These are phyloP conservation scores for Clarias platycephalus DNA, from an alignment of 2,797 vertebrate species.

Conservation along the genomic window DNA sequence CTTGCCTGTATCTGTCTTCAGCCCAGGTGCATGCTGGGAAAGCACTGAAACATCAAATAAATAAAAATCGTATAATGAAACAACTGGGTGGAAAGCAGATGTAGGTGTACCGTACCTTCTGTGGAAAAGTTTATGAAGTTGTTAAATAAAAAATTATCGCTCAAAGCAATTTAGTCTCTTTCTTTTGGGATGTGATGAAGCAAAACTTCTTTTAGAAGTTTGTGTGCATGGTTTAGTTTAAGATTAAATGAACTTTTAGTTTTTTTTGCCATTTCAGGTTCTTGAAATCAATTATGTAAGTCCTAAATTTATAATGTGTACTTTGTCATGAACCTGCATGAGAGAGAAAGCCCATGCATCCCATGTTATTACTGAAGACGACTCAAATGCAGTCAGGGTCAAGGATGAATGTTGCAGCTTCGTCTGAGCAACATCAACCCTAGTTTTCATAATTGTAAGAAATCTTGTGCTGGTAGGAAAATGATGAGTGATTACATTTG, in stretches of 20 bases:
- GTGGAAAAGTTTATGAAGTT: conserved; percentile 81
- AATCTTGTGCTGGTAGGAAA: too few species aligned
- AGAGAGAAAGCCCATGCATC: fast-evolving
- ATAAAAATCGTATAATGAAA: conserved; percentile 15
- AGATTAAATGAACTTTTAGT: neutral
- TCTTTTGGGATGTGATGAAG: neutral
- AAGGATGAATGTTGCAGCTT: neutral
- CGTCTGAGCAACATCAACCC: too few species aligned
- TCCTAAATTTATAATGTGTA: neutral
- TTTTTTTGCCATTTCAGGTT: neutral
- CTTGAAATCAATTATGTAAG: neutral
- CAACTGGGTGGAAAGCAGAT: conserved; percentile 52
- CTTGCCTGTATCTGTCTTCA: conserved; percentile 83
- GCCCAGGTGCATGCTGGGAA: conserved; percentile 87
- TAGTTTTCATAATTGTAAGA: too few species aligned
- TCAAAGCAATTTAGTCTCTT: neutral
- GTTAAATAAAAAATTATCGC: conserved; percentile 75
- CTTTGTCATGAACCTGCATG: neutral
- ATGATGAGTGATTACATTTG: too few species aligned
- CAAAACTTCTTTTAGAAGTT: neutral
- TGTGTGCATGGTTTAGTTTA: neutral
- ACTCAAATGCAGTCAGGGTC: neutral
- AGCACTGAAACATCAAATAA: conserved; percentile 70
- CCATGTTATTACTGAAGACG: neutral
- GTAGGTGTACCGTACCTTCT: conserved; percentile 68